Conservation (phyloP, 2,888 invertebrate genomes). For the Lithophane semibrunnea region DNA sequence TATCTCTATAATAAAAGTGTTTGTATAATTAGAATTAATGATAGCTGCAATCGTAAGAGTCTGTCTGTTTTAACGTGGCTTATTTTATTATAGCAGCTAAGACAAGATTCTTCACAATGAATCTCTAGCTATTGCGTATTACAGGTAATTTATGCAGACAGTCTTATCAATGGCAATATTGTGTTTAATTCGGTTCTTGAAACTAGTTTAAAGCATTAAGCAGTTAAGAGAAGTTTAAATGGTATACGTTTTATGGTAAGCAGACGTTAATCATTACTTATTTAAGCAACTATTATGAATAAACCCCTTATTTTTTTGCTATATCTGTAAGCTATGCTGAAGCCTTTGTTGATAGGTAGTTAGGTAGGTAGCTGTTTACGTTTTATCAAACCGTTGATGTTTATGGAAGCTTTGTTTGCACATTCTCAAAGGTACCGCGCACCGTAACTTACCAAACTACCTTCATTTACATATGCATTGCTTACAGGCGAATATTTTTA, state of each 20-base stretch:
- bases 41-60: background rate
- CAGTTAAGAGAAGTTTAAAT: too few species aligned
- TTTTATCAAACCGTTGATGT: background rate
- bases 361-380: background rate
- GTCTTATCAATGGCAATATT: too few species aligned
- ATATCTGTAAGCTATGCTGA: too few species aligned
- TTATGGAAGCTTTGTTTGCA: background rate
- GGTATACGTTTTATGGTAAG: too few species aligned
- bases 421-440: background rate
- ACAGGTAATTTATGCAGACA: too few species aligned
- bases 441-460: background rate
- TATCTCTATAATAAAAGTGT: constrained; percentile 3
- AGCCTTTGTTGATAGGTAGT: too few species aligned
- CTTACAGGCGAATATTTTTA: constrained; percentile 48
- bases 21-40: constrained; percentile 11
- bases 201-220: too few species aligned
- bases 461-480: constrained; percentile 42
- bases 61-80: background rate
- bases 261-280: too few species aligned
- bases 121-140: too few species aligned
- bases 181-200: too few species aligned
- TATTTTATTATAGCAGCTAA: background rate
- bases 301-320: too few species aligned
- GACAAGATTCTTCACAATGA: background rate
- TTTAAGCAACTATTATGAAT: too few species aligned